Evolutionary conservation across 35 echinoderm and acorn worm species (phyloP), one percentile per base, ranked within the genome.

Genomic region (Apostichopus parvimensis): DNA sequence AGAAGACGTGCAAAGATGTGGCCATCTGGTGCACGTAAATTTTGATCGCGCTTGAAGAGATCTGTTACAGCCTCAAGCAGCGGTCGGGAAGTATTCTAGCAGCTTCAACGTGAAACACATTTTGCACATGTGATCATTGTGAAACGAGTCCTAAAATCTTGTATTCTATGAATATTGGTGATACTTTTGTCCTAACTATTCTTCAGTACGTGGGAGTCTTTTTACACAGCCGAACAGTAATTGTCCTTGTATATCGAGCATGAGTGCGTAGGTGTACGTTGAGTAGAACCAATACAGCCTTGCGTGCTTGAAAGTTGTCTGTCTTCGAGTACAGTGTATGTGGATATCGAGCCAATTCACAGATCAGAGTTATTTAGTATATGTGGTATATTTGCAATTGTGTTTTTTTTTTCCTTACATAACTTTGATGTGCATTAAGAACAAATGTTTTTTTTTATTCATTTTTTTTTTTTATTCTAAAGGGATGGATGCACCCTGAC

Each of bases 91-190:
- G 57, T 84, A 84, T 84, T 84, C 81, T 84, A 84, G 81, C 81
- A 84, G 81, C 81, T 55, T 59, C 58, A 84, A 59, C 81, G 58
- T 55, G 23, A 23, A 59, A n/a, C 81, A 84, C 81, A 84, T 84
- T 9, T 59, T 84, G 81, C 81, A 84, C 81, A 84, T 84, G 81
- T 84, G 81, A 59, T 84, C 81, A 84, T 84, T 84, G 81, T 84
- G 81, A 84, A 84, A 84, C 81, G n/a, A 84, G 81, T 84, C 81
- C 81, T 57, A n/a, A 58, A 84, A 56, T 82, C 7, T 18, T 18
- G 15, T 45, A 22, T 84, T 58, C 56, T 56, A 58, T 84, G 81
- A 84, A 17, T 84, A 84, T 84, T 59, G 57, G 81, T 84, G 52
- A 24, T 58, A 21, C 57, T 84, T 58, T 84, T 23, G 81, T 84